Evolutionary conservation across 2,888 invertebrate genomes (phyloP), one percentile per base, ranked within the genome.

Genomic region (Yponomeuta malinellus): DNA sequence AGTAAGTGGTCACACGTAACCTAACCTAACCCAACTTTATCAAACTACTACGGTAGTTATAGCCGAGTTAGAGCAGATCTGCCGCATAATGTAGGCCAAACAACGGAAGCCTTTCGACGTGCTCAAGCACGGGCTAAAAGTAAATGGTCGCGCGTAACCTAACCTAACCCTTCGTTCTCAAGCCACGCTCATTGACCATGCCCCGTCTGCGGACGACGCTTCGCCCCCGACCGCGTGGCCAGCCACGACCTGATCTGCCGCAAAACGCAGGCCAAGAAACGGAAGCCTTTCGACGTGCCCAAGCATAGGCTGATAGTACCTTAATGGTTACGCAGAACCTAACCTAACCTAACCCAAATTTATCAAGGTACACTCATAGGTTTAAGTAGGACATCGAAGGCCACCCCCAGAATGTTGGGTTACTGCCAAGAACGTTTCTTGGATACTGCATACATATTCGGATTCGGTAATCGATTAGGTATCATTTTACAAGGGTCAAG

Each of bases 21-120:
- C 10, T 52, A 10, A 52, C 52, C 10, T 9, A 10, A 52, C 8
- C 5, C 23, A 23, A 23, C 23, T 23, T 23, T 23, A 23, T 23
- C 23, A 23, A 23, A 23, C 23, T 23, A 23, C 23, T 23, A 23
- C 23, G 23, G 23, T 23, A 23, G 23, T 23, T 23, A 23, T 23
- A 23, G 23, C 23, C 23, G 23, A 23, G 23, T 23, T 23, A 23
- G 23, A 23, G 23, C 23, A 94, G 48, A 97, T 98, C 74, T 99
- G 99, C 87, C 89, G 94, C 75, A 97, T 96, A 83, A 94, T 96
- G 1, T 90, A 93, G 68, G 89, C 93, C 72, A 97, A 97, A 86
- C 97, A 97, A 82, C 93, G 98, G 75, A 99, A 98, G 91, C 94
- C 95, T 0, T 99, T 98, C 84, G 99, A 99, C 87, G 96, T 96